These are phyloP conservation scores for Danaus plexippus DNA, from an alignment of 1,140 invertebrate genomes.

Conservation along the genomic window DNA sequence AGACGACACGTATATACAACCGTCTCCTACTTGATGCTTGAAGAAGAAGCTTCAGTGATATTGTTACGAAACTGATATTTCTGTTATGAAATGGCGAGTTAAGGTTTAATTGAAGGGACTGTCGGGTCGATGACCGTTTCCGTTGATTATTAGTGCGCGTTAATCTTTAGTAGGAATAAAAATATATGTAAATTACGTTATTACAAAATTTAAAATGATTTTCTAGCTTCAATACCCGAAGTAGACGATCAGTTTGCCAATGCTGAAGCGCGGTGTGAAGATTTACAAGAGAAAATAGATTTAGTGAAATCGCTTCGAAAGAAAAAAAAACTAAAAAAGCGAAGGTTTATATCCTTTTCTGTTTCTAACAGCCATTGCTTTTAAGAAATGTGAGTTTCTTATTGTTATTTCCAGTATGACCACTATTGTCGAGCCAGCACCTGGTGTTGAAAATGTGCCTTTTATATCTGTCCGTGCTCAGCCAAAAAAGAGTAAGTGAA, in stretches of 20 bases:
- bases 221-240: constrained; percentile 48
- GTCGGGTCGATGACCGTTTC: too few relatives aligned
- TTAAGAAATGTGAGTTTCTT: not conserved
- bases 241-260: constrained; percentile 51
- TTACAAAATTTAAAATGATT: too few relatives aligned
- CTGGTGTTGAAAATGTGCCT: constrained; percentile 27
- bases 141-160: too few relatives aligned
- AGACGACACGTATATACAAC: too few relatives aligned
- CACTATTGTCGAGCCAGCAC: constrained; percentile 12
- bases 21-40: too few relatives aligned
- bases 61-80: too few relatives aligned
- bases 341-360: constrained; percentile 29
- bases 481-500: constrained; percentile 51
- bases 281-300: constrained; percentile 56
- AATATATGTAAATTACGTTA: too few relatives aligned
- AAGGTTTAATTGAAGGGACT: too few relatives aligned
- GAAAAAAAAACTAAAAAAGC: constrained; percentile 50
- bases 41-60: too few relatives aligned
- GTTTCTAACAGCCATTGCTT: constrained; percentile 6
- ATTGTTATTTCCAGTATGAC: constrained; percentile 14
- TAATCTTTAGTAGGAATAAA: too few relatives aligned
- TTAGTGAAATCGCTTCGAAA: constrained; percentile 47
- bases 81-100: too few relatives aligned
- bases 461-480: constrained; percentile 50
- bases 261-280: constrained; percentile 50